phyloP scores from a whole-genome alignment of 2,888 invertebrate species.

The Trichopoda pennipes region DNA sequence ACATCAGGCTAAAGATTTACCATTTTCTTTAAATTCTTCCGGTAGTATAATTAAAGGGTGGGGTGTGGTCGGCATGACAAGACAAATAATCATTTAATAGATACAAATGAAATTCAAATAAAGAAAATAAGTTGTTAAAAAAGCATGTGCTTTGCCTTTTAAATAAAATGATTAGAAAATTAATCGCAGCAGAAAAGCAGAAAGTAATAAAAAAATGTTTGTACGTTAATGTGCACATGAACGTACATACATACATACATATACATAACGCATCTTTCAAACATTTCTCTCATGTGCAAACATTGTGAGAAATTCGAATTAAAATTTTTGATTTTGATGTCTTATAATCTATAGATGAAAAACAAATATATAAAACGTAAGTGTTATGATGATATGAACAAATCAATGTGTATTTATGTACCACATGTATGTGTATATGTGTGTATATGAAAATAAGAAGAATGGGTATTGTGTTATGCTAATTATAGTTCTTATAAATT shows the following conservation, averaged over 20 bases:
- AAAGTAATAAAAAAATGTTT: background rate
- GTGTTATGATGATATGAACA: background rate
- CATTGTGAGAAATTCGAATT: background rate
- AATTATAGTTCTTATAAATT: slow-evolving; percentile 38
- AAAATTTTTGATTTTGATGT: slow-evolving; percentile 8
- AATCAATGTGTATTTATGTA: background rate
- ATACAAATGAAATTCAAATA: slow-evolving; percentile 10
- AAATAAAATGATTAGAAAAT: slow-evolving; percentile 18
- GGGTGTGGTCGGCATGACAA: slow-evolving; percentile 66
- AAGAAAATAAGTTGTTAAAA: slow-evolving; percentile 27
- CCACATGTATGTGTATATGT: background rate
- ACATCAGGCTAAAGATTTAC: too few relatives aligned
- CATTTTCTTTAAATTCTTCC: too few relatives aligned
- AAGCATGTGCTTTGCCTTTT: slow-evolving; percentile 55
- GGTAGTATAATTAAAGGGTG: slow-evolving; percentile 13
- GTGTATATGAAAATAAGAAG: background rate
- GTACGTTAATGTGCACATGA: background rate
- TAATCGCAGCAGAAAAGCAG: background rate
- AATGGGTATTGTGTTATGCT: slow-evolving; percentile 13
- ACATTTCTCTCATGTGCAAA: background rate
- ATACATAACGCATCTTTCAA: background rate
- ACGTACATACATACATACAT: background rate
- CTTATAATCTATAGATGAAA: slow-evolving; percentile 1
- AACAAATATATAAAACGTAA: background rate
- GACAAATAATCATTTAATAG: background rate